Base-by-base conservation (phyloP, 1,140 invertebrate genomes). In the Cydia fagiglandana region DNA sequence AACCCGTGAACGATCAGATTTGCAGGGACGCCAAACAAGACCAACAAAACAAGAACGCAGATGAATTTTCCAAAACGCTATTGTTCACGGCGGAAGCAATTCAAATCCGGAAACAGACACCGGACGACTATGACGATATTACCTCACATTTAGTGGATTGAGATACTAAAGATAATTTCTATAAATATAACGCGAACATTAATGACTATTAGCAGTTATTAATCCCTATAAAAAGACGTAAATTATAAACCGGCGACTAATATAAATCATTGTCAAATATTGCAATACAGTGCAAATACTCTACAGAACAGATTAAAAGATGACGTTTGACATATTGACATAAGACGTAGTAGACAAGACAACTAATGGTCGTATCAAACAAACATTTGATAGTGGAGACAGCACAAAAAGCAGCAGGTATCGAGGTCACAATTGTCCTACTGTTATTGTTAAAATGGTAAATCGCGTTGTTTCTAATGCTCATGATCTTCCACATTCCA, bases 101-200 rank as follows among this genome's bases (percentile, higher is more conserved):
- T 84, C 66, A 45, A 82, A 79, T 70, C 81, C 86, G 86, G 88
- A 90, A 88, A 80, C 77, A 75, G 79, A 74, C 50, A 74, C 73
- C 79, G 77, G 77, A 56, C 76, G 77, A 64, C 76, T 77, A 50
- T 76, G 75, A 70, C 80, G 75, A 80, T 83, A 77, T 87, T 88
- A 87, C 81, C 83, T 85, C 82, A 87, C 84, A 78, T 80, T 76
- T 81, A 83, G 30, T 68, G 28, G 15, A 38, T 70, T 7, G 17
- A n/a, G 30, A 45, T 41, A n/a, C 38, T 70, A 38, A 38, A 38
- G 6, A 70, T 38, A 70, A 17, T 38, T 66, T 38, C 5, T 70
- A 30, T 17, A 38, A 28, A 45, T 70, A 10, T 70, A 70, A 38
- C 41, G 66, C 38, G 2, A 38, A 70, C 30, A 70, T 45, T 38